Evolutionary conservation across 2,888 invertebrate genomes (phyloP), one percentile per base, ranked within the genome.

Genomic region (Cheilosia urbana): DNA sequence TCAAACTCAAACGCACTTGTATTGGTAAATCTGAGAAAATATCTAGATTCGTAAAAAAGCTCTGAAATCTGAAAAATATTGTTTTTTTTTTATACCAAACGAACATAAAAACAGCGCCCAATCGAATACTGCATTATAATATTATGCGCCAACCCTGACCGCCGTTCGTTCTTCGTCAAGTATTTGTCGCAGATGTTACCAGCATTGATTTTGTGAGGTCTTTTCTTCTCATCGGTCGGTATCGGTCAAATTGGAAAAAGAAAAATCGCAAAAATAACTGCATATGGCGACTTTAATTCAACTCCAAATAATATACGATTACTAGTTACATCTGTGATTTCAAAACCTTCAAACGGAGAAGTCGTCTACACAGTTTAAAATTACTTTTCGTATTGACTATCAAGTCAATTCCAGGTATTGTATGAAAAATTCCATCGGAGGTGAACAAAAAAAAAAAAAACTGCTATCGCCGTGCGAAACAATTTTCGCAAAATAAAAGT

Each of bases 241-340:
- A 55, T 81, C 77, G 76, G 85, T 72, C 76, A 72, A 72, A 77
- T 85, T 72, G 68, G 57, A 77, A 77, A 81, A 85, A 79, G 63
- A 76, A 85, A 85, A 77, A 62, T 85, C 76, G 85, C 85, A 81
- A 85, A 85, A 85, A 85, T 85, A 85, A 81, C 85, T 85, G 85
- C 85, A 85, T 85, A 85, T 85, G 85, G 76, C 85, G 81, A 85
- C 81, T 85, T 80, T 76, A 77, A 81, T 77, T 81, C 81, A 68
- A 72, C 71, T 81, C 72, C 55, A 77, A 81, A 72, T 81, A 81
- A 77, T 85, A 68, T 53, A 62, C 76, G 47, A 81, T 75, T 76
- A 57, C 68, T 77, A 76, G 81, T 85, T 85, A 66, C 76, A 71
- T 81, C 81, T 81, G 81, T 71, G 75, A 80, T 76, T 69, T 30